These are phyloP conservation scores for Melanerpes formicivorus DNA, from an alignment of 2,113 vertebrate species.

Conservation along the genomic window DNA sequence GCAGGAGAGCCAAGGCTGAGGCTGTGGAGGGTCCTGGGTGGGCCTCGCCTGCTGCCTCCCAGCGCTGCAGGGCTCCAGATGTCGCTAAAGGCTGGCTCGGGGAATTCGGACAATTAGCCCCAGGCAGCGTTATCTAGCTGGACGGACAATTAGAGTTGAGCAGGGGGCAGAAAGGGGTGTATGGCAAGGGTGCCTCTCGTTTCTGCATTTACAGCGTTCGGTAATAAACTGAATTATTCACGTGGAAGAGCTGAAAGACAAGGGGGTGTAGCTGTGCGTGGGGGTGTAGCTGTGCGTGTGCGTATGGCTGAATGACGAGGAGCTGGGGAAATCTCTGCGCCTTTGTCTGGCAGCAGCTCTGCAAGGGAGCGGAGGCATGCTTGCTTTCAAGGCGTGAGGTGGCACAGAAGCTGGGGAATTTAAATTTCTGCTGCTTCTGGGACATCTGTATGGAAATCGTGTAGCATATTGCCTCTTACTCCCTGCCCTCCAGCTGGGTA, in stretches of 20 bases:
- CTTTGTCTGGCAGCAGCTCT: constrained; percentile 48
- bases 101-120: background rate
- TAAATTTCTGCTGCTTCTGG: background rate
- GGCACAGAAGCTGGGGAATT: background rate
- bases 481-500: background rate
- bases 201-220: background rate
- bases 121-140: accelerated
- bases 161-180: background rate
- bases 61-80: background rate
- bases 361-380: background rate
- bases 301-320: background rate
- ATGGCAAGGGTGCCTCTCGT: background rate
- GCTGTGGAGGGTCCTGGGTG: background rate
- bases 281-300: background rate
- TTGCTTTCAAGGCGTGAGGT: background rate
- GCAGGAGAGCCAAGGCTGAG: background rate
- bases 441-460: background rate
- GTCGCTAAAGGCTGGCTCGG: background rate
- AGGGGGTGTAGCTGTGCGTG: background rate
- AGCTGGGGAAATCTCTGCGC: constrained; percentile 1
- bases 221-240: background rate
- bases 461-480: background rate
- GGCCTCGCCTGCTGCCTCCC: no score
- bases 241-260: background rate
- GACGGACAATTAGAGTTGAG: background rate